phyloP scores from a whole-genome alignment of 2,113 vertebrate species.

The Ammospiza nelsoni region DNA sequence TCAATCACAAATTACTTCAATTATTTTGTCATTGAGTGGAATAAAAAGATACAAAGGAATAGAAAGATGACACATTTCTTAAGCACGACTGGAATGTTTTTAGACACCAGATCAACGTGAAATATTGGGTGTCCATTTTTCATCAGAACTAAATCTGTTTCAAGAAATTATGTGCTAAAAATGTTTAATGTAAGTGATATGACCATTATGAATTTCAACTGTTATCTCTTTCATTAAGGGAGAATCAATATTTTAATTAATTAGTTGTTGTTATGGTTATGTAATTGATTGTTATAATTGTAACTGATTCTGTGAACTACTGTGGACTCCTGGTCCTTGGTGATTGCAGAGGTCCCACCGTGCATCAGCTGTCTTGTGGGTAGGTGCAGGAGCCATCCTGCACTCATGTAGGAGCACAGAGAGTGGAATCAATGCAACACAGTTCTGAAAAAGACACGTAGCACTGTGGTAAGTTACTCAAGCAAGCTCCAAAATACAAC shows the following conservation, averaged over 20 bases:
- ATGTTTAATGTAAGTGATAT: conserved; percentile 3
- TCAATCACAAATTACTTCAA: conserved; percentile 32
- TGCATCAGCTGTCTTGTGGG: background rate
- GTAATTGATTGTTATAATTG: conserved; percentile 13
- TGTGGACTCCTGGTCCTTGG: background rate
- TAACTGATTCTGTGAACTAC: background rate
- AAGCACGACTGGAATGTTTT: background rate
- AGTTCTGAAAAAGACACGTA: background rate
- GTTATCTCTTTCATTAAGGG: conserved; percentile 5
- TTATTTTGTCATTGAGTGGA: conserved; percentile 48
- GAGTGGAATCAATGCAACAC: background rate
- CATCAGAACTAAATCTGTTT: conserved; percentile 35
- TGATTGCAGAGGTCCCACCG: fast-evolving
- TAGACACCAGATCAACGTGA: conserved; percentile 47
- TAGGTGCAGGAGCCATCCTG: background rate
- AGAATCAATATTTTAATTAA: conserved; percentile 26
- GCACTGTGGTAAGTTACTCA: background rate
- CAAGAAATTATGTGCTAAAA: background rate
- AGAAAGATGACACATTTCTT: conserved; percentile 49
- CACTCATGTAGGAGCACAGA: background rate
- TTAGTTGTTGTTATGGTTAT: conserved; percentile 28
- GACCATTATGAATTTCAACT: conserved; percentile 36
- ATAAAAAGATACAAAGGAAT: conserved; percentile 27
- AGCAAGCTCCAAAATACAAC: background rate
- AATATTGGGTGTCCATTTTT: conserved; percentile 47